Evolutionary conservation across 1,140 invertebrate genomes (phyloP).

Genomic region (Drosophila nannoptera): DNA sequence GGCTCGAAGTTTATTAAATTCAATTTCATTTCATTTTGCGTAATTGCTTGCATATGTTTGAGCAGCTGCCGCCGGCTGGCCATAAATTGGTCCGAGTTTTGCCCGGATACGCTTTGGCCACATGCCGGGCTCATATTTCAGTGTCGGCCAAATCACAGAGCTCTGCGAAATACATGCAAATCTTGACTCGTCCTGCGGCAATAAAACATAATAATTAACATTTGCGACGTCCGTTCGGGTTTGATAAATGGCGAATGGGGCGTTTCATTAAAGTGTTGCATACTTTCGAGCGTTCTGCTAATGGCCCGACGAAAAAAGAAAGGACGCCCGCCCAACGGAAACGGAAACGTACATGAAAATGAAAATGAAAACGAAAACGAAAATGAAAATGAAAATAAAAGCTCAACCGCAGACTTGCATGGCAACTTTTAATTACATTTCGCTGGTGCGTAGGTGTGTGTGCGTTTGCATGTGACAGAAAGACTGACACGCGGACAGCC

Average conservation of each 20-base stretch:
- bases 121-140: slow-evolving; percentile 64
- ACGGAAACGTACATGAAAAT: slow-evolving; percentile 10
- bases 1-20: neutral
- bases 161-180: slow-evolving; percentile 19
- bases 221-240: slow-evolving; percentile 54
- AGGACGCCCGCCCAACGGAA: neutral
- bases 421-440: slow-evolving; percentile 75
- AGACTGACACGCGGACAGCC: slow-evolving; percentile 45
- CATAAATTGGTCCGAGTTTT: slow-evolving; percentile 52
- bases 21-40: no score
- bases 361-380: slow-evolving; percentile 32
- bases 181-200: slow-evolving; percentile 33
- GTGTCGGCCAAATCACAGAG: slow-evolving; percentile 55
- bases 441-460: slow-evolving; percentile 45
- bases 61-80: slow-evolving; percentile 26
- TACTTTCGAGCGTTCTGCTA: slow-evolving; percentile 68
- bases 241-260: slow-evolving; percentile 68
- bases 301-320: slow-evolving; percentile 28
- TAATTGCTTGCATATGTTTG: slow-evolving; percentile 15
- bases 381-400: slow-evolving; percentile 40
- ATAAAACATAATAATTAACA: slow-evolving; percentile 77
- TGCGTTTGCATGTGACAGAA: slow-evolving; percentile 50
- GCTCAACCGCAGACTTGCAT: slow-evolving; percentile 71
- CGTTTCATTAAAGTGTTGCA: slow-evolving; percentile 63
- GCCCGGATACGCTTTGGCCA: slow-evolving; percentile 39